Evolutionary conservation across 1,140 invertebrate species (phyloP).

Genomic region (Bombus difficillimus): DNA sequence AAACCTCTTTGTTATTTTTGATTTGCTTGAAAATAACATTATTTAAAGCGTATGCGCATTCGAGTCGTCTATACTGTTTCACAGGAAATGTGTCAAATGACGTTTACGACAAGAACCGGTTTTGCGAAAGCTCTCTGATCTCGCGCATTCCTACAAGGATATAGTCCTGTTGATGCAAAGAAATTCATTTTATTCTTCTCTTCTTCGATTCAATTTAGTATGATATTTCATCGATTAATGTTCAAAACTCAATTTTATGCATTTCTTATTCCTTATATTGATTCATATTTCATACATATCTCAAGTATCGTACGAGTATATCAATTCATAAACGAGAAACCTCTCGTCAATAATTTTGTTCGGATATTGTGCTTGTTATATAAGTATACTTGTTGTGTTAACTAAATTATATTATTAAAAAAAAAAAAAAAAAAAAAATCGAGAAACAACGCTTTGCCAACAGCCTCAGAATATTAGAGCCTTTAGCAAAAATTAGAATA

Average conservation of each 20-base stretch:
- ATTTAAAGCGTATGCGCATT: conserved; percentile 13
- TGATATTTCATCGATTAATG: background rate
- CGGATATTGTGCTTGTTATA: too few species aligned
- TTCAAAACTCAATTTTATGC: background rate
- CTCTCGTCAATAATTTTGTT: too few species aligned
- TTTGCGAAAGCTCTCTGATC: conserved; percentile 48
- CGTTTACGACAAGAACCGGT: conserved; percentile 53
- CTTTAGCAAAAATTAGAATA: too few species aligned
- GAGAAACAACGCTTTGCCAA: too few species aligned
- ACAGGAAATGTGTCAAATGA: conserved; percentile 57
- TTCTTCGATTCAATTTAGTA: background rate
- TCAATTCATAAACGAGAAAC: background rate
- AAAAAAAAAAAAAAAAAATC: background rate
- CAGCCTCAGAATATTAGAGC: too few species aligned
- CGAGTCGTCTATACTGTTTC: conserved; percentile 37
- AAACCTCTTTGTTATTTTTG: background rate
- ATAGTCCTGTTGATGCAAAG: conserved; percentile 39
- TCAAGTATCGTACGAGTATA: background rate
- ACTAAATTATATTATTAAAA: background rate
- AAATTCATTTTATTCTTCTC: conserved; percentile 23
- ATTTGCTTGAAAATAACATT: conserved; percentile 43
- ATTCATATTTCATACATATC: background rate
- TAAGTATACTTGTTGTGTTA: background rate
- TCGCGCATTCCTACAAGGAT: conserved; percentile 40
- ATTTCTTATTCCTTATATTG: background rate